Evolutionary conservation across 1,140 invertebrate genomes (phyloP).

Genomic region (Lasaia peninsularis): DNA sequence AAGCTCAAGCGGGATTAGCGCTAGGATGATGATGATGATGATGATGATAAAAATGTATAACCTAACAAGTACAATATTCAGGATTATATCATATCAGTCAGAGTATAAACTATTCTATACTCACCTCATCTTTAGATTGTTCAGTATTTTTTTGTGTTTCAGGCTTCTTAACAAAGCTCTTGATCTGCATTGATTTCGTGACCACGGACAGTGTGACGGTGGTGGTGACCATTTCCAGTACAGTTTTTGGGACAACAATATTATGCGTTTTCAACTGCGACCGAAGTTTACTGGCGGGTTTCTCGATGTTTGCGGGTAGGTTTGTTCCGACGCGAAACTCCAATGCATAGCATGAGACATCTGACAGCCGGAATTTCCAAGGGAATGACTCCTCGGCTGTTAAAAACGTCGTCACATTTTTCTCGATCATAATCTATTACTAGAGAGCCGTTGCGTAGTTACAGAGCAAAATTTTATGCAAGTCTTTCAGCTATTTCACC

Average conservation of each 20-base stretch:
- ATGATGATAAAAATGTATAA: neutral
- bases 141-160: conserved; percentile 21
- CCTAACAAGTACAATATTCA: neutral
- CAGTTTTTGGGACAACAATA: conserved; percentile 25
- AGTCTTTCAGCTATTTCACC: too few relatives aligned
- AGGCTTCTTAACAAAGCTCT: conserved; percentile 13
- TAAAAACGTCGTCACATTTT: neutral
- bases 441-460: too few relatives aligned
- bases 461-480: too few relatives aligned
- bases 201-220: conserved; percentile 50
- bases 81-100: too few relatives aligned
- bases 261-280: conserved; percentile 31
- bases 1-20: neutral
- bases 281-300: conserved; percentile 17
- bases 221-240: conserved; percentile 45
- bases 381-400: conserved; percentile 45
- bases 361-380: conserved; percentile 47
- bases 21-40: neutral
- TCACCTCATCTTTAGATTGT: conserved; percentile 20
- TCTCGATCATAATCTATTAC: too few relatives aligned
- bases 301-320: conserved; percentile 18
- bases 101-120: neutral
- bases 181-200: conserved; percentile 40
- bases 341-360: conserved; percentile 56
- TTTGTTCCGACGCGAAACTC: conserved; percentile 23